Evolutionary conservation across 53 echinoderm and acorn worm species (phyloP).

Genomic region (Holothuria leucospilota): DNA sequence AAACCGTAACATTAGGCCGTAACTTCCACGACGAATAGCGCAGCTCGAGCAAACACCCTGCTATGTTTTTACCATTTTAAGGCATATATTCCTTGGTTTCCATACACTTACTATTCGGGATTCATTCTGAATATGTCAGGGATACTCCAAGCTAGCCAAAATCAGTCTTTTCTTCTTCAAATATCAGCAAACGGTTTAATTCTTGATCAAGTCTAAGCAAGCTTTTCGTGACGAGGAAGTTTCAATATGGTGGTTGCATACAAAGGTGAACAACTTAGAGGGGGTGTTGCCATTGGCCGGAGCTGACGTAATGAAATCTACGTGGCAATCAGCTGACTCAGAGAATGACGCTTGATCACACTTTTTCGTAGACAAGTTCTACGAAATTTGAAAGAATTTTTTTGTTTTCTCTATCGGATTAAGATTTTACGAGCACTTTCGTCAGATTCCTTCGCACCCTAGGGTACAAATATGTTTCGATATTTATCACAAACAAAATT

Average conservation of each 20-base stretch:
- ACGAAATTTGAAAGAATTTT: too few species aligned
- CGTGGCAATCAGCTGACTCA: conserved; percentile 99
- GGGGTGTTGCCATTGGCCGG: conserved; percentile 98
- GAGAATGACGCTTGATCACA: conserved; percentile 29
- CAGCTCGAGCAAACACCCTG: conserved; percentile 14
- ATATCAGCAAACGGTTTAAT: conserved; percentile 41
- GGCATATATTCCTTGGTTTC: not conserved
- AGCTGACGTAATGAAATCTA: conserved; percentile 97
- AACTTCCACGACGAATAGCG: not conserved
- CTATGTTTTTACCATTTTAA: not conserved
- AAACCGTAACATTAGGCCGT: conserved; percentile 18
- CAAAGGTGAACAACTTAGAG: conserved; percentile 71
- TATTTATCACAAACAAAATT: too few species aligned
- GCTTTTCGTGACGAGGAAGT: conserved; percentile 85
- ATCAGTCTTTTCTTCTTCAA: conserved; percentile 57
- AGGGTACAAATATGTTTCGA: too few species aligned
- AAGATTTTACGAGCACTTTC: too few species aligned
- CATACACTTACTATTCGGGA: conserved; percentile 97
- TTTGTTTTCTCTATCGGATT: too few species aligned
- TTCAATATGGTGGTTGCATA: conserved; percentile 95
- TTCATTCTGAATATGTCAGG: conserved; percentile 99
- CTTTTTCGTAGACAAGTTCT: too few species aligned
- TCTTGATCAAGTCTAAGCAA: conserved; percentile 25
- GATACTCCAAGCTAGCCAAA: conserved; percentile 51
- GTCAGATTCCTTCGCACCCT: too few species aligned